phyloP scores from a whole-genome alignment of 37 sponge, comb jelly and placozoan genomes.

The Aphrocallistes beatrix region DNA sequence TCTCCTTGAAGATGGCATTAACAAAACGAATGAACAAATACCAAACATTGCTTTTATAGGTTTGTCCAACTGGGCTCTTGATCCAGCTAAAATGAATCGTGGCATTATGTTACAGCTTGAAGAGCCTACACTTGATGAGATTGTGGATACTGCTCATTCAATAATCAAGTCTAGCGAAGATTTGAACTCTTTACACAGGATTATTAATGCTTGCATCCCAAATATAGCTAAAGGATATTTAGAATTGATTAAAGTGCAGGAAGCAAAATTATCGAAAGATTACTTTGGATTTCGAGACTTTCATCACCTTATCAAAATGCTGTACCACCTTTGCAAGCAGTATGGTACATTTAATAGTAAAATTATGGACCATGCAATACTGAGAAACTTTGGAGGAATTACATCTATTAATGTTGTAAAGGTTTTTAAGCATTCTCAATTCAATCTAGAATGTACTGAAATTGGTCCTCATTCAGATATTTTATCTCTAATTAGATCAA shows the following conservation, averaged over 20 bases:
- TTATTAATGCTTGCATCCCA: background rate
- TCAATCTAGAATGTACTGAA: background rate
- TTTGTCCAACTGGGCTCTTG: slow-evolving; percentile 39
- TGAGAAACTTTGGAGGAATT: background rate
- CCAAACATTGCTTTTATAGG: slow-evolving; percentile 25
- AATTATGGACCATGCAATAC: background rate
- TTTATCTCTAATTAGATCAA: background rate
- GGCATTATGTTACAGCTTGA: slow-evolving; percentile 24
- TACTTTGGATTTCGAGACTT: background rate
- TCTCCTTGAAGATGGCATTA: slow-evolving; percentile 22
- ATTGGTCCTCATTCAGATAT: background rate
- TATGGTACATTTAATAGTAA: background rate
- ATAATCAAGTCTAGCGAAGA: background rate
- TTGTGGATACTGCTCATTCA: background rate
- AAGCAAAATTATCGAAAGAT: background rate
- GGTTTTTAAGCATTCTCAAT: background rate
- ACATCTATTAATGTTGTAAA: background rate
- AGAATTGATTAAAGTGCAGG: background rate
- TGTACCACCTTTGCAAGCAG: background rate
- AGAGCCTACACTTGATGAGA: background rate
- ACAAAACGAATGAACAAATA: slow-evolving; percentile 21
- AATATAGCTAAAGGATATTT: background rate
- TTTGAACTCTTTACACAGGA: background rate
- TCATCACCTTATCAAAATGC: background rate
- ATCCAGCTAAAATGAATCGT: slow-evolving; percentile 43